These are phyloP conservation scores for Hydrolagus affinis DNA, from an alignment of 2,113 vertebrate genomes.

Conservation along the genomic window DNA sequence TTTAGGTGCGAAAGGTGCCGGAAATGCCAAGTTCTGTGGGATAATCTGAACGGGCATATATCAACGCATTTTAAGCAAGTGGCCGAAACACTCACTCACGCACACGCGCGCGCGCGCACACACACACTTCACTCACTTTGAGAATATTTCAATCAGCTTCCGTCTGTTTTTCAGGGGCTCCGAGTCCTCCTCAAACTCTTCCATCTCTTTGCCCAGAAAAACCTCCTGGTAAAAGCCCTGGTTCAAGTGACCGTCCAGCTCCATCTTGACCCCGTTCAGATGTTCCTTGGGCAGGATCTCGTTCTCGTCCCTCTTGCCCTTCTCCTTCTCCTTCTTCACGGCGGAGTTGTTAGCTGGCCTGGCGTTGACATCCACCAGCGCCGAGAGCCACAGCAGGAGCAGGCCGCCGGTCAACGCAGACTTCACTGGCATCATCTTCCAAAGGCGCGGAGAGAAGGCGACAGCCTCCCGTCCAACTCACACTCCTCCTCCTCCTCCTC, in stretches of 20 bases:
- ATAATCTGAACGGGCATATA: too few species aligned
- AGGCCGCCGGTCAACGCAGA: constrained; percentile 50
- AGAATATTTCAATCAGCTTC: constrained; percentile 83
- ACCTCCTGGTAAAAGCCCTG: constrained; percentile 92
- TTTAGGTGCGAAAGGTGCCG: neutral
- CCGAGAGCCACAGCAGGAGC: constrained; percentile 52
- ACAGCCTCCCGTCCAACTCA: too few species aligned
- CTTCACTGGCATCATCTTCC: constrained; percentile 53
- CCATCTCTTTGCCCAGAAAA: constrained; percentile 82
- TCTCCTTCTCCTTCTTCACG: constrained; percentile 56
- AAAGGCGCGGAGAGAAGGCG: neutral
- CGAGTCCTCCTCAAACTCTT: constrained; percentile 81
- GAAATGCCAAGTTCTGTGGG: too few species aligned
- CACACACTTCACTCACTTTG: constrained; percentile 60
- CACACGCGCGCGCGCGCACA: neutral
- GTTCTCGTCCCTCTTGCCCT: constrained; percentile 62
- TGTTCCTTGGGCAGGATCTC: constrained; percentile 88
- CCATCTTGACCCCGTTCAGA: constrained; percentile 83
- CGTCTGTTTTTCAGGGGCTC: constrained; percentile 76
- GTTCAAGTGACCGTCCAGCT: constrained; percentile 88
- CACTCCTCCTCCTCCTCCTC: too few species aligned
- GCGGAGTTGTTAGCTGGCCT: constrained; percentile 79
- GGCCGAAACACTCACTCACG: too few species aligned
- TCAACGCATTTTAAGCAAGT: too few species aligned
- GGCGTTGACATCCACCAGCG: constrained; percentile 54